Conservation (phyloP, 1,140 invertebrate species). For the Drosophila subpulchrella region DNA sequence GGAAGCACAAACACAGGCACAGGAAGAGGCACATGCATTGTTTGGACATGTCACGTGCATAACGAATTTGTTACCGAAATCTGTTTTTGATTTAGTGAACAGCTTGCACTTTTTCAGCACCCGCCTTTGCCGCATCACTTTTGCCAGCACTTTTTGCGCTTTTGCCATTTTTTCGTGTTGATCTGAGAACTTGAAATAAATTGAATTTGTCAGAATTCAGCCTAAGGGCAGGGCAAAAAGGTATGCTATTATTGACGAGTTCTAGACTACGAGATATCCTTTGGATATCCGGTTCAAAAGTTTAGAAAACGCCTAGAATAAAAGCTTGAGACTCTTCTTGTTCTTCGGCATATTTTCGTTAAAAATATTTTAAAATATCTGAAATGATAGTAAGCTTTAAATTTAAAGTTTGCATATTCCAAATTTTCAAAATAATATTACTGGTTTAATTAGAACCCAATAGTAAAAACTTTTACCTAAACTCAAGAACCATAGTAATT, state of each 20-base stretch:
- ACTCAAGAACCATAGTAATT: no score
- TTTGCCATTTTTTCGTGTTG: slow-evolving; percentile 30
- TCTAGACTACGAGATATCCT: no score
- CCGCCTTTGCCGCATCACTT: slow-evolving; percentile 12
- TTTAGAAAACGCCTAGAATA: no score
- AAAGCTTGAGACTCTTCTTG: no score
- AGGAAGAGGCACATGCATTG: slow-evolving; percentile 37
- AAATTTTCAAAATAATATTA: no score
- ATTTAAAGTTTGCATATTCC: no score
- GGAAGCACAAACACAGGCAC: slow-evolving; percentile 7
- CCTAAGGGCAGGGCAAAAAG: slow-evolving; percentile 36
- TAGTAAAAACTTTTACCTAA: no score
- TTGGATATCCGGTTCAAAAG: background rate
- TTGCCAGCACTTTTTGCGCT: background rate
- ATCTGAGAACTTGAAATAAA: slow-evolving; percentile 68
- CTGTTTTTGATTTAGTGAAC: slow-evolving; percentile 83
- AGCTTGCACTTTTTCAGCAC: slow-evolving; percentile 69
- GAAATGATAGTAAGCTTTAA: no score
- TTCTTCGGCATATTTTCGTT: no score
- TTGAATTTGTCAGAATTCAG: slow-evolving; percentile 63
- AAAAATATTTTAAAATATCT: no score
- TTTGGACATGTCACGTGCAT: slow-evolving; percentile 81
- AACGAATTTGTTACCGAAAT: slow-evolving; percentile 81
- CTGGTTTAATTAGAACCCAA: no score
- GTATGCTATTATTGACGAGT: slow-evolving; percentile 24